Evolutionary conservation across 2,797 vertebrate genomes (phyloP).

Genomic region (Phoebastria nigripes): DNA sequence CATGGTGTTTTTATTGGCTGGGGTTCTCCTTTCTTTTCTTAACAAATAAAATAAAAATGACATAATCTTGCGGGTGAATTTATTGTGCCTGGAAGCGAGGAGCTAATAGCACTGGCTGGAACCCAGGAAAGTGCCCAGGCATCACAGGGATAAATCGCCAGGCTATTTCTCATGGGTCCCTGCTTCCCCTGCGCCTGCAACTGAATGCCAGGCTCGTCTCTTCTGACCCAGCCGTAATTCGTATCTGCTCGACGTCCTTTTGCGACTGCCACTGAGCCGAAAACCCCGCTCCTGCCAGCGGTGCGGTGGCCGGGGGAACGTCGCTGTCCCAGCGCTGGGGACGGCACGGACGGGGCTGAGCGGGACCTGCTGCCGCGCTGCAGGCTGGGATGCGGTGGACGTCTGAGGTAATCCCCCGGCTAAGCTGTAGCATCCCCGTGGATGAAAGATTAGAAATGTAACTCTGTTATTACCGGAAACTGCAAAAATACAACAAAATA

Average conservation of each 20-base stretch:
- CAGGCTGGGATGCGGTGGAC: not conserved
- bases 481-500: not conserved
- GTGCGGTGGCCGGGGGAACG: fast-evolving
- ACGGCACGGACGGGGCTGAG: fast-evolving
- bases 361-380: fast-evolving
- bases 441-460: not conserved
- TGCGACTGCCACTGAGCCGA: not conserved
- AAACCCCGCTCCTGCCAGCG: fast-evolving
- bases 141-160: not conserved
- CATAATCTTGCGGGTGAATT: not conserved
- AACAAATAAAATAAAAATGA: not conserved
- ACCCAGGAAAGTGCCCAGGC: not conserved
- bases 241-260: not conserved
- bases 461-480: not conserved
- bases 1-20: constrained; percentile 12
- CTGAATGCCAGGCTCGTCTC: not conserved
- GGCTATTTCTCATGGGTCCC: not conserved
- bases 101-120: not conserved
- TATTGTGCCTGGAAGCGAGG: not conserved
- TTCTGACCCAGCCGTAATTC: not conserved
- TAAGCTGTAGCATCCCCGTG: not conserved
- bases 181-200: not conserved
- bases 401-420: not conserved
- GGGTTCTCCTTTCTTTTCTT: constrained; percentile 6
- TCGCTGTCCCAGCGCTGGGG: not conserved